Evolutionary conservation across 1,140 invertebrate species (phyloP), one percentile per base, ranked within the genome.

Genomic region (Zaprionus gabonicus): DNA sequence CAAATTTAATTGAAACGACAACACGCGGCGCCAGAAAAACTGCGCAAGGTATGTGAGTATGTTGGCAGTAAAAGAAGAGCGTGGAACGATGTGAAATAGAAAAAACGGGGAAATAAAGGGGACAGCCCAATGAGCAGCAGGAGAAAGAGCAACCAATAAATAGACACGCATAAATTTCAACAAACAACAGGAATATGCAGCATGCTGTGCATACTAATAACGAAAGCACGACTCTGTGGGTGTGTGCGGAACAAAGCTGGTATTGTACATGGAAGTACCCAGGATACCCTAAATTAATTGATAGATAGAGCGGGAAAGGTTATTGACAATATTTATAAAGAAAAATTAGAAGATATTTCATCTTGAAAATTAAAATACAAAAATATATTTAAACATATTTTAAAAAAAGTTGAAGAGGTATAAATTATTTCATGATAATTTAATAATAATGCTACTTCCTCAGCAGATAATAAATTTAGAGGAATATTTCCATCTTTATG

Each of bases 161-260:
- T 77, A 87, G 80, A 81, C 65, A 81, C 83, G 80, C 84, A 87
- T 87, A 88, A 83, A 87, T 88, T 87, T 78, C 62, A 55, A 53
- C 70, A 80, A 80, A 78, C 76, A 78, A 69, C 65, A 49, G 53
- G 80, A 66, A 74, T 75, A 70, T 81, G 66, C 80, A 63, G 49
- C 80, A 69, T 68, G 66, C 31, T 76, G 80, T 77, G 71, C 76
- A 86, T 80, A 86, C 80, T 82, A 73, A 86, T 81, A 72, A 73
- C 65, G 46, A 9, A 38, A 36, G 55, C 46, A 9, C 1, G 13
- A 49, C 34, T 57, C 27, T 44, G 38, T 69, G 58, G 13, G 36
- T 4, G 13, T 10, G 27, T 15, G 17, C 10, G 46, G 20, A 51
- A n/a, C 46, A 23, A 4, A 23, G 20, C n/a, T 7, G 2, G 3